A percentile compares a stretch with the other conserved stretches of the same genome.
phyloP scores from a whole-genome alignment of 2,888 invertebrate genomes.

The Lithophane ornitopus region DNA sequence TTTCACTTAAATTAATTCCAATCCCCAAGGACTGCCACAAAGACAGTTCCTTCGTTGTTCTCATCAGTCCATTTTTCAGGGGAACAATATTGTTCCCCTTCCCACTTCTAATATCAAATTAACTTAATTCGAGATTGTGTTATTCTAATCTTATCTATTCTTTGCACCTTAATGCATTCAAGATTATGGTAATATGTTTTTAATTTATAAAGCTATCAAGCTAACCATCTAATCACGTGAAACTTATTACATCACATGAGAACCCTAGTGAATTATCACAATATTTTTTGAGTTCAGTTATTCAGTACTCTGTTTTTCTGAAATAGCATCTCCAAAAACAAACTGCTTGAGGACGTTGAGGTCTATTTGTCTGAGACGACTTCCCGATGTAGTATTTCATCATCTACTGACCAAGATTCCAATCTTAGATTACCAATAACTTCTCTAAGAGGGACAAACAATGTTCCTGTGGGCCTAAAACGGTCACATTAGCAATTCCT shows the following conservation, averaged over 20 bases:
- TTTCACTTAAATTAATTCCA: too few relatives aligned
- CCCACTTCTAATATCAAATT: not conserved
- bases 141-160: slow-evolving; percentile 15
- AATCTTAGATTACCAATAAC: not conserved
- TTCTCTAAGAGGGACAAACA: not conserved
- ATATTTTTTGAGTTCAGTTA: too few relatives aligned
- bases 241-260: slow-evolving; percentile 7
- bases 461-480: too few relatives aligned
- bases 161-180: slow-evolving; percentile 26
- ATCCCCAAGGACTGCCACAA: too few relatives aligned
- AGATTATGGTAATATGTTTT: slow-evolving; percentile 49
- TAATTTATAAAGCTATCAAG: slow-evolving; percentile 43
- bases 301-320: too few relatives aligned
- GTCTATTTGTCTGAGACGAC: too few relatives aligned
- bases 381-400: not conserved
- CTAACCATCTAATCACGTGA: slow-evolving; percentile 26
- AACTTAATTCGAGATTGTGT: not conserved
- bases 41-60: too few relatives aligned
- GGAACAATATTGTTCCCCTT: too few relatives aligned
- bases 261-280: not conserved
- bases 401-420: not conserved
- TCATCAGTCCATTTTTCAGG: not conserved
- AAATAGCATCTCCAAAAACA: too few relatives aligned
- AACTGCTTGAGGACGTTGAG: too few relatives aligned
- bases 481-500: too few relatives aligned